Conservation (phyloP, 2,797 vertebrate species). For the Pangasius krempfi region DNA sequence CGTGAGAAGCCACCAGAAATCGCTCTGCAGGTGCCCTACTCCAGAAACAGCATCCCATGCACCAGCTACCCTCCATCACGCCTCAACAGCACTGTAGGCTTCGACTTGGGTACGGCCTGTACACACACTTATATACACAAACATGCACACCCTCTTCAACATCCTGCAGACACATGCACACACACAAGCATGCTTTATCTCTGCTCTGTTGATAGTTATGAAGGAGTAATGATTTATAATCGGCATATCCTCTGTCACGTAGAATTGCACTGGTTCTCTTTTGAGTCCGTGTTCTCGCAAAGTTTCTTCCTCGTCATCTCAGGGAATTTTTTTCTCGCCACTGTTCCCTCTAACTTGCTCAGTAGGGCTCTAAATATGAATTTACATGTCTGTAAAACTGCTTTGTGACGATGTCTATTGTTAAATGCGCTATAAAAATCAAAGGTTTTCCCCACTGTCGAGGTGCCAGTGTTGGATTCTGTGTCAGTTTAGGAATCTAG, state of each 20-base stretch:
- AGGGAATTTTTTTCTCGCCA: neutral
- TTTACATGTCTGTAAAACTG: neutral
- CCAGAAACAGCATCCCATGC: constrained; percentile 72
- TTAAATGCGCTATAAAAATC: neutral
- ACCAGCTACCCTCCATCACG: constrained; percentile 73
- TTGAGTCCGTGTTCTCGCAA: neutral
- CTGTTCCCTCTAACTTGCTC: neutral
- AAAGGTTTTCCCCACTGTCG: neutral
- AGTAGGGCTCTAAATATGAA: neutral
- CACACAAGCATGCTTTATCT: neutral
- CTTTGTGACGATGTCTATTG: neutral
- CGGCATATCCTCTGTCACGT: neutral
- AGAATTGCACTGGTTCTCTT: neutral
- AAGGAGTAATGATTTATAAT: neutral
- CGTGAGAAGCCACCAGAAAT: constrained; percentile 76
- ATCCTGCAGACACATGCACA: neutral
- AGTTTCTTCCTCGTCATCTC: neutral
- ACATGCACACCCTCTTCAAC: neutral
- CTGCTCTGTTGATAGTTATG: neutral
- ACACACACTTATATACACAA: neutral
- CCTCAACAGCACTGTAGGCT: constrained; percentile 63
- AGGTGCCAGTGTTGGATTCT: neutral
- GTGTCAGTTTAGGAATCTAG: neutral
- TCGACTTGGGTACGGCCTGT: constrained; percentile 67
- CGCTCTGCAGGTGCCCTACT: constrained; percentile 68